Evolutionary conservation across 2,797 vertebrate species (phyloP).

Genomic region (Vireo griseus): DNA sequence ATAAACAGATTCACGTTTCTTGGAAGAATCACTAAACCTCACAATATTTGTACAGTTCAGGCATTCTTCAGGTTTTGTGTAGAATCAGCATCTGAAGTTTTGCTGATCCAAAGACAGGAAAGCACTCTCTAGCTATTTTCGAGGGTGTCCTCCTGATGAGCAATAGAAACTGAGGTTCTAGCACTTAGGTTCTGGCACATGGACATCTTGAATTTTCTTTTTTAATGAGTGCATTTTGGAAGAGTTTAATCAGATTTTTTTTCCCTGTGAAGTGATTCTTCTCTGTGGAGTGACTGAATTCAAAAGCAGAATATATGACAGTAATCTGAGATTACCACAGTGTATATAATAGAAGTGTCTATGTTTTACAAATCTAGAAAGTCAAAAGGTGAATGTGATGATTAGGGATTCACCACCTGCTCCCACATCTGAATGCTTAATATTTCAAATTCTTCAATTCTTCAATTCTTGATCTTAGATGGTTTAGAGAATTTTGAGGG

Average conservation of each 20-base stretch:
- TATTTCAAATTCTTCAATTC: not conserved
- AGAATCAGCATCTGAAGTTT: not conserved
- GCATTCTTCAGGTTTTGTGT: not conserved
- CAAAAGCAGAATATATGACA: not conserved
- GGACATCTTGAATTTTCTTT: not conserved
- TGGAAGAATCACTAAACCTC: not conserved
- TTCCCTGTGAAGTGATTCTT: not conserved
- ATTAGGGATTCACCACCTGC: not conserved
- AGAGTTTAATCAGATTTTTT: not conserved
- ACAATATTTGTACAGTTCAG: not conserved
- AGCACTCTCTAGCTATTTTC: not conserved
- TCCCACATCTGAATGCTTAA: not conserved
- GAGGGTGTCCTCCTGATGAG: not conserved
- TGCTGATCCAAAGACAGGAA: not conserved
- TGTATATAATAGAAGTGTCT: not conserved
- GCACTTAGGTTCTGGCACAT: not conserved
- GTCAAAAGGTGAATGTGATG: not conserved
- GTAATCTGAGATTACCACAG: not conserved
- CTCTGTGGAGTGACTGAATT: not conserved
- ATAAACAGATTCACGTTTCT: not conserved
- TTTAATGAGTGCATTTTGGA: not conserved
- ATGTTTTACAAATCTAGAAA: not conserved
- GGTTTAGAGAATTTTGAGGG: constrained; percentile 33
- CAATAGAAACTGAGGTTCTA: not conserved
- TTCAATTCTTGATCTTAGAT: constrained; percentile 41